These are phyloP conservation scores for Dasypolia templi DNA, from an alignment of 2,888 invertebrate species.

Conservation along the genomic window DNA sequence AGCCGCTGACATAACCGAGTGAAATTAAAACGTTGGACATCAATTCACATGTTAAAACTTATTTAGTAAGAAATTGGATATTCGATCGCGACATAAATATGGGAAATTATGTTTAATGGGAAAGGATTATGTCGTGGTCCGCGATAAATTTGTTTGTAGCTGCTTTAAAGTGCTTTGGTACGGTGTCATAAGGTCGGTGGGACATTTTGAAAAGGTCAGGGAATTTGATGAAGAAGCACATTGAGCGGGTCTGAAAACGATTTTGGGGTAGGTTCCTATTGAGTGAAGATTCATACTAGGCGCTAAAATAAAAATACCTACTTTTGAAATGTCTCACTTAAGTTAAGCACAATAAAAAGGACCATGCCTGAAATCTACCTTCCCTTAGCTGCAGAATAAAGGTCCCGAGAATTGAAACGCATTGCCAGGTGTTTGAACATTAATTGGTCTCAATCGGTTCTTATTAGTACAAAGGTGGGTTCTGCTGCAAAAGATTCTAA, in stretches of 20 bases:
- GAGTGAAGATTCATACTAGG: no score
- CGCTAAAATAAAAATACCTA: neutral
- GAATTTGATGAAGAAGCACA: neutral
- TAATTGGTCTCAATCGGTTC: neutral
- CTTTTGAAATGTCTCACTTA: no score
- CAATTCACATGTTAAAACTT: slow-evolving; percentile 65
- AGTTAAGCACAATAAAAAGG: neutral
- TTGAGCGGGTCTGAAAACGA: neutral
- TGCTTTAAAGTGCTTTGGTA: slow-evolving; percentile 13
- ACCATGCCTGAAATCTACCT: neutral
- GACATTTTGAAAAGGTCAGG: slow-evolving; percentile 7
- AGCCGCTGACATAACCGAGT: slow-evolving; percentile 61
- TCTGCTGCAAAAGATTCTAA: neutral
- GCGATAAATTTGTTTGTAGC: slow-evolving; percentile 33
- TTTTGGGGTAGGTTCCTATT: neutral
- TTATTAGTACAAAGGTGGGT: neutral
- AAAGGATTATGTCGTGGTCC: slow-evolving; percentile 32
- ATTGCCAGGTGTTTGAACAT: neutral
- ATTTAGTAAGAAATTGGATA: slow-evolving; percentile 62
- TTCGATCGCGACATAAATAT: slow-evolving; percentile 56
- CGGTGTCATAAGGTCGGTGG: slow-evolving; percentile 35
- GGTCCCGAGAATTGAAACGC: neutral
- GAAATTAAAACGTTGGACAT: slow-evolving; percentile 69
- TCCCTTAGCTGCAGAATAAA: neutral
- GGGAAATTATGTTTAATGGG: slow-evolving; percentile 57